Conservation (phyloP, 2,113 vertebrate genomes). For the Prochilodus magdalenae region DNA sequence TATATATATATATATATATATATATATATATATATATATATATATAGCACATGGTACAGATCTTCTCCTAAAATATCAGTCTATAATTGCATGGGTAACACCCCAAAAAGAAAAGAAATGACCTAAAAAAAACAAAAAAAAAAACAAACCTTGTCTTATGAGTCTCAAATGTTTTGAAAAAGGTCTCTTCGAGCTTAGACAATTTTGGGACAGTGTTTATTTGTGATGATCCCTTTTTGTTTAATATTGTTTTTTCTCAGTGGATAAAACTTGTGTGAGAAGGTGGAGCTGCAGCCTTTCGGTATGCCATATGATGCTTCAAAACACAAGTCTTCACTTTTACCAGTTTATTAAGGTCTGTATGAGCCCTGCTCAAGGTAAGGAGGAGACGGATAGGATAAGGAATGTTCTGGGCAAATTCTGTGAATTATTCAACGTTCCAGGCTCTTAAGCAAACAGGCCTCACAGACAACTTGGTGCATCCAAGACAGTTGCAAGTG, state of each 20-base stretch:
- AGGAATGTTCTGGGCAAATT: neutral
- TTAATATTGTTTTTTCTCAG: neutral
- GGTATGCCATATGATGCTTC: neutral
- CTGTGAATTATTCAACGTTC: conserved; percentile 24
- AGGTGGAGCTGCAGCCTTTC: neutral
- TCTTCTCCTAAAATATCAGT: neutral
- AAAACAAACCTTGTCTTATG: no score
- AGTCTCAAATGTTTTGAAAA: neutral
- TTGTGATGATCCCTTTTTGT: neutral
- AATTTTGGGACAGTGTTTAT: neutral
- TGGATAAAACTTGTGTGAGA: neutral
- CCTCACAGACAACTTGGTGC: neutral
- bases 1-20: no score
- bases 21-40: no score
- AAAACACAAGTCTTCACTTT: neutral
- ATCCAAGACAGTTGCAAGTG: neutral
- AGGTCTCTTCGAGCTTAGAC: neutral
- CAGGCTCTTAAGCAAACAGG: neutral
- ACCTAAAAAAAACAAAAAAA: no score
- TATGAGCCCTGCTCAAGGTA: neutral
- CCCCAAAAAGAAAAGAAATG: neutral
- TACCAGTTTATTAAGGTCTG: neutral
- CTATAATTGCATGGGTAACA: neutral
- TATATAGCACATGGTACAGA: no score
- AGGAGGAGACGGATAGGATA: neutral